phyloP scores from a whole-genome alignment of 2,113 vertebrate genomes.

The Cyanoramphus novaezelandiae region DNA sequence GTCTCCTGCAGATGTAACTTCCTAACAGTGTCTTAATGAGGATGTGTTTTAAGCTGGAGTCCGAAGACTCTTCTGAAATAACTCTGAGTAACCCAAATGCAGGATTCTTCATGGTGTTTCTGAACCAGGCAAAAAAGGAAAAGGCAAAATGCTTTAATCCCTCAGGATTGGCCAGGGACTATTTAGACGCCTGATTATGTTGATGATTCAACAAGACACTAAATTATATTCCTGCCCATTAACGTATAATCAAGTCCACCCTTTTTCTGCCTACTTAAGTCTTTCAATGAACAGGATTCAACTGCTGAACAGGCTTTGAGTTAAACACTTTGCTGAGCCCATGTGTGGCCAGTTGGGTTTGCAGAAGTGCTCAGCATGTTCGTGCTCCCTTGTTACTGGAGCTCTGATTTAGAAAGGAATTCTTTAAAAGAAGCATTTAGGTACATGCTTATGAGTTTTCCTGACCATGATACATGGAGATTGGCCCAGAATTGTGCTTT shows the following conservation, averaged over 20 bases:
- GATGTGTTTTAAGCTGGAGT: background rate
- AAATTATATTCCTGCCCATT: background rate
- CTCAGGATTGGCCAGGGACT: background rate
- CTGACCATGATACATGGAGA: background rate
- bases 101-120: background rate
- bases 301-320: background rate
- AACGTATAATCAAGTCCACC: background rate
- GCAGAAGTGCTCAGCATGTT: background rate
- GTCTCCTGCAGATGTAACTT: rapidly evolving
- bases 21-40: background rate
- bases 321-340: background rate
- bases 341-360: background rate
- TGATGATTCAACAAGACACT: rapidly evolving
- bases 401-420: background rate
- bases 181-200: background rate
- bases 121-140: background rate
- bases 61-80: background rate
- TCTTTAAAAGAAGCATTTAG: background rate
- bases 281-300: background rate
- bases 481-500: background rate
- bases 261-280: background rate
- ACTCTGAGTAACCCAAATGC: background rate
- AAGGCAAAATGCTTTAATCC: background rate
- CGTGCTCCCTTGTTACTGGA: background rate
- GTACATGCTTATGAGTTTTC: background rate